Evolutionary conservation across 2,797 vertebrate species (phyloP).

Genomic region (Aythya fuligula): DNA sequence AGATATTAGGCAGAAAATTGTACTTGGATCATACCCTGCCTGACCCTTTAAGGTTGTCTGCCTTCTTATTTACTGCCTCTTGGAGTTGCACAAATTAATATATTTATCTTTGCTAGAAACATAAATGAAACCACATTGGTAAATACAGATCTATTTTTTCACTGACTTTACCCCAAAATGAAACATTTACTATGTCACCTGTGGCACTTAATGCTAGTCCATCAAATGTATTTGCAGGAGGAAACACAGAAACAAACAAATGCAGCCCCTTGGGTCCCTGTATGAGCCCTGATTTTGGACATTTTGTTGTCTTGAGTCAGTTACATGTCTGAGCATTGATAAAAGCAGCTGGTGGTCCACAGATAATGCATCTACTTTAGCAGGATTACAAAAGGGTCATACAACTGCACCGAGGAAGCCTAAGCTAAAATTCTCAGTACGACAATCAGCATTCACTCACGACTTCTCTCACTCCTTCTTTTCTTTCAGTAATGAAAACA

Average conservation of each 20-base stretch:
- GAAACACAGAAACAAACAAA: neutral
- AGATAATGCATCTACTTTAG: neutral
- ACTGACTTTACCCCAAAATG: neutral
- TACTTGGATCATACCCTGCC: neutral
- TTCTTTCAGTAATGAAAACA: neutral
- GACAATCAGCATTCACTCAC: neutral
- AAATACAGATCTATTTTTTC: neutral
- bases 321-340: neutral
- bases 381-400: neutral
- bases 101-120: slow-evolving; percentile 2
- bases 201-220: neutral
- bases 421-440: neutral
- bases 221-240: slow-evolving; percentile 20
- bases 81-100: slow-evolving; percentile 40
- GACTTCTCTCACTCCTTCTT: neutral
- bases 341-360: neutral
- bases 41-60: slow-evolving; percentile 50
- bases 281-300: neutral
- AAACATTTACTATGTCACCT: neutral
- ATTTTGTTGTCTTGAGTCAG: neutral
- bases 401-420: neutral
- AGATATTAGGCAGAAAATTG: neutral
- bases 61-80: slow-evolving; percentile 30
- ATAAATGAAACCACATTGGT: neutral
- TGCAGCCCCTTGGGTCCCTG: neutral